Evolutionary conservation across 2,113 vertebrate genomes (phyloP), one percentile per base, ranked within the genome.

Genomic region (Aramus guarauna): DNA sequence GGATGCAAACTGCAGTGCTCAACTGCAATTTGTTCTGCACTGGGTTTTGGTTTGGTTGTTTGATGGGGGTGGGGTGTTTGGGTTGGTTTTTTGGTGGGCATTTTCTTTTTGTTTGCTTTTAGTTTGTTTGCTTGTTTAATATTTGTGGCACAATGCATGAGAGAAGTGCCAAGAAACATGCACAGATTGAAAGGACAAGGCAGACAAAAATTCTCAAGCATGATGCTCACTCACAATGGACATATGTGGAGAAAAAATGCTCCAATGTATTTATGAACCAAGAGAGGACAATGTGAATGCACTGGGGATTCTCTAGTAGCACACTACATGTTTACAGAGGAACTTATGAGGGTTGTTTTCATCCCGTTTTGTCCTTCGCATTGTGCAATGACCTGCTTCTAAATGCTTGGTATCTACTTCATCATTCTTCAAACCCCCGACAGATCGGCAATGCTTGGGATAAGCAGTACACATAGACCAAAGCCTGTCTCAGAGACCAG

Each of bases 201-300:
- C 75, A 85, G n/a, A 12, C 43, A 37, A 20, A 69, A 73, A 43
- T 36, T 82, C 43, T 71, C 18, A 23, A n/a, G 55, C 12, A 15
- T n/a, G 37, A 59, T 59, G 39, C 39, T 73, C 32, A 15, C 41
- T 19, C 45, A 22, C 26, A 34, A 18, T 4, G 17, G 37, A 66
- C 5, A 6, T 8, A 32, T 0, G 9, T 9, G 45, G 74, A 73
- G 24, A 29, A 68, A 73, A 56, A 0, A 16, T 0, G 0, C 48
- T 48, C 59, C 14, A 27, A 15, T 3, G 12, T 27, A 59, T 37
- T 53, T 45, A 34, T 5, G 47, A 47, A 41, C 19, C n/a, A n/a
- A 30, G 8, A 64, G 26, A 18, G 30, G 20, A n/a, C 29, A 55
- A 12, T 2, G 24, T 9, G 30, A 80, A 30, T 1, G 24, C 30